Percentiles rank a stretch among this genome's conserved stretches.
Conservation (phyloP, 2,797 vertebrate genomes). For the Helostoma temminkii region DNA sequence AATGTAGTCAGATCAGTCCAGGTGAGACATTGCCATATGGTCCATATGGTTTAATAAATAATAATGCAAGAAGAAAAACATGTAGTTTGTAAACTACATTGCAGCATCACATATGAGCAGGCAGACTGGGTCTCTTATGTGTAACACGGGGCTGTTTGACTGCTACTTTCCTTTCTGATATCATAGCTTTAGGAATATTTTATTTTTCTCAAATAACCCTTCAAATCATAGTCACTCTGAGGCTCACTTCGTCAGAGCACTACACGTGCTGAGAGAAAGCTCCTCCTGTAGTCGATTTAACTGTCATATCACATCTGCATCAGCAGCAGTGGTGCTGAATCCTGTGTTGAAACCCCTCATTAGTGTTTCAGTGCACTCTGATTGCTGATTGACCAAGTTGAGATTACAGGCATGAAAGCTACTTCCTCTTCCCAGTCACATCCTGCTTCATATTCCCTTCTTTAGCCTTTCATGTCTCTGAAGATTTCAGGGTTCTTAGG, state of each 20-base stretch:
- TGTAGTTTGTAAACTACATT: no score
- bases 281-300: slow-evolving; percentile 60
- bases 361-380: slow-evolving; percentile 69
- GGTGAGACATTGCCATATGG: no score
- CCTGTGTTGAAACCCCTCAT: slow-evolving; percentile 68
- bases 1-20: no score
- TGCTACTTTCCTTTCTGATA: slow-evolving; percentile 19
- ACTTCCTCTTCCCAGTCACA: slow-evolving; percentile 64
- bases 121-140: slow-evolving; percentile 26
- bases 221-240: slow-evolving; percentile 43
- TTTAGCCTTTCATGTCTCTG: slow-evolving; percentile 47
- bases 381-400: slow-evolving; percentile 80
- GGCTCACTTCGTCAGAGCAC: slow-evolving; percentile 27
- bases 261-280: slow-evolving; percentile 27
- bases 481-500: slow-evolving; percentile 37
- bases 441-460: slow-evolving; percentile 48
- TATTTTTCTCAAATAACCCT: slow-evolving; percentile 43
- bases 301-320: slow-evolving; percentile 74
- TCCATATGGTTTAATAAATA: no score
- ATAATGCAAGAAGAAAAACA: no score
- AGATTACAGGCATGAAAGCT: slow-evolving; percentile 66
- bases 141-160: slow-evolving; percentile 29
- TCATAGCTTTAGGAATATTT: slow-evolving; percentile 40
- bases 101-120: slow-evolving; percentile 7
- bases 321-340: slow-evolving; percentile 58